Evolutionary conservation across 2,113 vertebrate genomes (phyloP), one percentile per base, ranked within the genome.

Genomic region (Climacteris rufus): DNA sequence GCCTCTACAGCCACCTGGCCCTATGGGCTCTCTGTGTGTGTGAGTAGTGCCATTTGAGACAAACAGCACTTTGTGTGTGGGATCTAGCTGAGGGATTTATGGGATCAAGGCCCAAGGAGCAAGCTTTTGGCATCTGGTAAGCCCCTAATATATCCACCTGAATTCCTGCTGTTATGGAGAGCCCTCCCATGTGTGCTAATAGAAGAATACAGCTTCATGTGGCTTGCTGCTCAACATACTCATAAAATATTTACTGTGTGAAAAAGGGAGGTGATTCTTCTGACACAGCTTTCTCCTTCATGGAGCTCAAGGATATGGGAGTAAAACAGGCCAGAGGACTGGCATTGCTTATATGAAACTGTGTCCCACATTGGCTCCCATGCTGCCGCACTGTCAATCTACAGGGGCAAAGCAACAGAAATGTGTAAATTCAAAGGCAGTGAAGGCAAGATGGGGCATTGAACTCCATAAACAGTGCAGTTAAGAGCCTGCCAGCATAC

Each of bases 281-380:
- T 40, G 37, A 44, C 23, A 30, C 5, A 5, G 14, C 53, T 61
- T 83, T 87, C 61, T 74, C 21, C 54, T 72, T 93, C 28, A 12
- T 64, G 52, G 42, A 70, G 47, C 56, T 89, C 13, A 57, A 52
- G 45, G 45, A 44, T 65, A 40, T 1, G 1, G 23, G 5, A 85
- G 30, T 27, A 71, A 78, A 82, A 69, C 35, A 76, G 87, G 31
- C 37, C 52, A 60, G 49, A 75, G 19, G 1, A 1, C 24, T 49
- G 25, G 9, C 1, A 1, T 47, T 80, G 23, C 50, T 72, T 49
- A 2, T 17, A 17, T 57, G 49, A 70, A 74, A 50, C 24, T 24
- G 28, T 65, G 25, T 42, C 66, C 70, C 42, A 21, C 0, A 1
- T 7, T 56, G n/a, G 23, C 37, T 87, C 63, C 56, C 0, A 0